Evolutionary conservation across 1,140 invertebrate genomes (phyloP).

Genomic region (Venturia canescens): DNA sequence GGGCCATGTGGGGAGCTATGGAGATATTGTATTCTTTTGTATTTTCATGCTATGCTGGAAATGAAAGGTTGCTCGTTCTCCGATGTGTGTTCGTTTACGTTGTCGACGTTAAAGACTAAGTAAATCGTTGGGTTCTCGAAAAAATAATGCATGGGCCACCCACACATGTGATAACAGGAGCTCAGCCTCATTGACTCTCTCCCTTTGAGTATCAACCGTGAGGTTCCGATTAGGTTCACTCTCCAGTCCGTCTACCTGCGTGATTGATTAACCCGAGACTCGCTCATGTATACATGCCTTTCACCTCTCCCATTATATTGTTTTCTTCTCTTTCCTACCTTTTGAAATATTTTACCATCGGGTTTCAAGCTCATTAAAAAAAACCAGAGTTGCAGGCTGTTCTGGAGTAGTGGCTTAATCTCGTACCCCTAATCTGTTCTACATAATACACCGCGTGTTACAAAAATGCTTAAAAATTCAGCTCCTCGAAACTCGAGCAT

Average conservation of each 20-base stretch:
- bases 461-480: neutral
- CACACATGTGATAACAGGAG: neutral
- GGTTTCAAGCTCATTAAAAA: neutral
- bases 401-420: neutral
- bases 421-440: neutral
- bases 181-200: neutral
- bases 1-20: neutral
- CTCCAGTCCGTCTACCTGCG: conserved; percentile 5
- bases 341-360: neutral
- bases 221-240: conserved; percentile 10
- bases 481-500: neutral
- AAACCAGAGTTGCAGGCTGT: neutral
- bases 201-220: neutral
- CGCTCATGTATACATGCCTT: neutral
- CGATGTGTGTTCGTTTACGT: neutral
- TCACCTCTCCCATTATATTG: neutral
- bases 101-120: neutral
- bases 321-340: neutral
- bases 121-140: neutral
- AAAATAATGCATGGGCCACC: conserved; percentile 7
- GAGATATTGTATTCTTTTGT: neutral
- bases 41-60: neutral
- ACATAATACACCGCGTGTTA: neutral
- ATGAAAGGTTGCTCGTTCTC: neutral
- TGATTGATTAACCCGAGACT: conserved; percentile 21